These are phyloP conservation scores for Euphonia xanthogaster DNA, from an alignment of 2,797 vertebrate species.

Conservation along the genomic window DNA sequence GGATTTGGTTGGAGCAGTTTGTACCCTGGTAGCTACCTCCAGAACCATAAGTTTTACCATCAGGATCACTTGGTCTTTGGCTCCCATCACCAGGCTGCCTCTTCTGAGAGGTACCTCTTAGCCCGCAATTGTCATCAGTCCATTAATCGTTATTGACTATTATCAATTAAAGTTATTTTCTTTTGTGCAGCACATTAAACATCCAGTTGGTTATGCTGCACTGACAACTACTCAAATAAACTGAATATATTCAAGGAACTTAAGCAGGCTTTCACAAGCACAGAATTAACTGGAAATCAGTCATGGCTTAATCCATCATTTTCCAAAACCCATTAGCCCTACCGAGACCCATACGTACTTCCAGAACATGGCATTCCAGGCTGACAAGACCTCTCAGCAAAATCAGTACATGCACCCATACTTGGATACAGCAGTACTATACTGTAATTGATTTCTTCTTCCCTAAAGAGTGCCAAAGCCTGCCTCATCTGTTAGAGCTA, in stretches of 20 bases:
- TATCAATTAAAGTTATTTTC: background rate
- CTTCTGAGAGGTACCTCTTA: background rate
- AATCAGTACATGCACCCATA: background rate
- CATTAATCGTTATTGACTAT: background rate
- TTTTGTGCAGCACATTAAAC: background rate
- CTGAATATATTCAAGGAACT: background rate
- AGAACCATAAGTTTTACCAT: background rate
- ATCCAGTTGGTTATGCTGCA: background rate
- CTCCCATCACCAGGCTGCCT: background rate
- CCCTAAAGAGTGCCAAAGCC: background rate
- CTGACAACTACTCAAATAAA: background rate
- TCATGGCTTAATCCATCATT: background rate
- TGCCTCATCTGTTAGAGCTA: conserved; percentile 12
- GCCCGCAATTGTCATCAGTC: background rate
- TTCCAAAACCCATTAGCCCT: background rate
- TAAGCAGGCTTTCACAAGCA: background rate
- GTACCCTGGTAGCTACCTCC: background rate
- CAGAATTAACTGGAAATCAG: background rate
- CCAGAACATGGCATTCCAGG: background rate
- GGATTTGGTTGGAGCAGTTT: background rate
- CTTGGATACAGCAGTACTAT: background rate
- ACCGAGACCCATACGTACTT: background rate
- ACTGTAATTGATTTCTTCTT: background rate
- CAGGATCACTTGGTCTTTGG: background rate
- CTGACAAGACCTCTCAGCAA: background rate